Percentiles rank a stretch among this genome's conserved stretches.
These are phyloP conservation scores for Strigamia maritima DNA, from an alignment of 2,888 invertebrate genomes.

Conservation along the genomic window DNA sequence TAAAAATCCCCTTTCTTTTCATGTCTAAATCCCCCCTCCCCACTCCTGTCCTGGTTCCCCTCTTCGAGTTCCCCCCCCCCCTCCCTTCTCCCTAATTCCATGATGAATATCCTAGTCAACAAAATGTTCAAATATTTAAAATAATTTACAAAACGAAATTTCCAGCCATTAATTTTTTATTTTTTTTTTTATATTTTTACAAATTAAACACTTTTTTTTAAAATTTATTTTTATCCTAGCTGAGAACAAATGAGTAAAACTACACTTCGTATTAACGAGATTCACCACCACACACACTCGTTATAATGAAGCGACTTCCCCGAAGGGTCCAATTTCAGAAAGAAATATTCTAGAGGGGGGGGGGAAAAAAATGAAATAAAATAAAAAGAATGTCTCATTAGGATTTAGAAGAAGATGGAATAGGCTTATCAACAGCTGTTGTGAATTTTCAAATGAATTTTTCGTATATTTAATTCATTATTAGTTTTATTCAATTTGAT, in stretches of 20 bases:
- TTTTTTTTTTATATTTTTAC: too few species aligned
- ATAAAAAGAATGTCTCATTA: slow-evolving; percentile 32
- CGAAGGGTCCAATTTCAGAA: slow-evolving; percentile 34
- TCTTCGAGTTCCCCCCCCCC: not conserved
- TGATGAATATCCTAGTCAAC: slow-evolving; percentile 31
- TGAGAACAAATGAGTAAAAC: slow-evolving; percentile 24
- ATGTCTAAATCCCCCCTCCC: not conserved
- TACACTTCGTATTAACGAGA: slow-evolving; percentile 5
- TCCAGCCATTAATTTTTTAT: not conserved
- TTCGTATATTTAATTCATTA: not conserved
- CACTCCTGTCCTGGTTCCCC: not conserved
- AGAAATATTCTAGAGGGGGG: slow-evolving; percentile 23
- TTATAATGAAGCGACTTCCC: slow-evolving; percentile 34
- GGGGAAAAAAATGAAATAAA: slow-evolving; percentile 16
- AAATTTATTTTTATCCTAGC: not conserved
- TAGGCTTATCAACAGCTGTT: slow-evolving; percentile 31
- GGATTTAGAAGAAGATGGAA: slow-evolving; percentile 1
- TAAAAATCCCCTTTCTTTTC: slow-evolving; percentile 32
- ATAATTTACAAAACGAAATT: slow-evolving; percentile 1
- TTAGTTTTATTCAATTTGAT: not conserved
- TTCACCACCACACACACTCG: slow-evolving; percentile 5
- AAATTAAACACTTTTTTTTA: not conserved
- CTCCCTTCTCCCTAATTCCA: slow-evolving; percentile 24
- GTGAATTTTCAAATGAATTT: slow-evolving; percentile 23
- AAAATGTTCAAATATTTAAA: slow-evolving; percentile 25